Percentiles rank a stretch among this genome's conserved stretches.
These are phyloP conservation scores for Nestor notabilis DNA, from an alignment of 2,113 vertebrate genomes.

Conservation along the genomic window DNA sequence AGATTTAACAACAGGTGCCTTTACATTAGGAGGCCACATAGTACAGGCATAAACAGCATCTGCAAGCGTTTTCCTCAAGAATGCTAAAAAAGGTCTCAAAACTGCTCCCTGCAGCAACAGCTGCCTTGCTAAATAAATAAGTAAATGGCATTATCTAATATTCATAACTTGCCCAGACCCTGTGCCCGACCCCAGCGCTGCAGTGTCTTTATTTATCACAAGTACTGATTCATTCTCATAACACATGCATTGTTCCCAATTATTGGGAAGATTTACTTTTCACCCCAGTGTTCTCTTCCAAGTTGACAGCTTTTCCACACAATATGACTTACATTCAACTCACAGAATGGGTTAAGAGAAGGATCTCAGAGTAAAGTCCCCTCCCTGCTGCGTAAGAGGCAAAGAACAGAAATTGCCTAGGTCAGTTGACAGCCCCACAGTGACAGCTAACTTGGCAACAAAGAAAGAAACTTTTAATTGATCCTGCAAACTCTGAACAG, in stretches of 20 bases:
- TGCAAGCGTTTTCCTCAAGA: not conserved
- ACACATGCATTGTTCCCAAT: rapidly evolving
- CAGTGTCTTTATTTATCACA: not conserved
- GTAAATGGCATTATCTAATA: not conserved
- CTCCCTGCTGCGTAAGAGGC: not conserved
- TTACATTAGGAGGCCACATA: not conserved
- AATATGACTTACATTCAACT: not conserved
- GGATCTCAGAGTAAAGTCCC: not conserved
- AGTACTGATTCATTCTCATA: not conserved
- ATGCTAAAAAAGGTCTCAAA: not conserved
- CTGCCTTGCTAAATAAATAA: not conserved
- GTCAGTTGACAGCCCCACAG: not conserved
- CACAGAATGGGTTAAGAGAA: not conserved
- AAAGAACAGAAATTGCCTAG: not conserved
- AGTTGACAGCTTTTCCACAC: not conserved
- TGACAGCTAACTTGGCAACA: not conserved
- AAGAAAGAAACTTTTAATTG: not conserved
- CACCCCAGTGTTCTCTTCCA: not conserved
- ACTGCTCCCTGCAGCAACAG: not conserved
- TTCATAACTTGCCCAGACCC: not conserved
- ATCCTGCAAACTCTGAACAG: not conserved
- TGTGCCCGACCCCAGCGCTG: rapidly evolving
- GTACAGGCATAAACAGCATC: not conserved
- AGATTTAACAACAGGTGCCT: slow-evolving; percentile 14
- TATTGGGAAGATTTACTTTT: not conserved